Percentiles rank a stretch among this genome's conserved stretches.
These are phyloP conservation scores for Delphinus delphis DNA, from an alignment of 2,113 vertebrate species.

Conservation along the genomic window DNA sequence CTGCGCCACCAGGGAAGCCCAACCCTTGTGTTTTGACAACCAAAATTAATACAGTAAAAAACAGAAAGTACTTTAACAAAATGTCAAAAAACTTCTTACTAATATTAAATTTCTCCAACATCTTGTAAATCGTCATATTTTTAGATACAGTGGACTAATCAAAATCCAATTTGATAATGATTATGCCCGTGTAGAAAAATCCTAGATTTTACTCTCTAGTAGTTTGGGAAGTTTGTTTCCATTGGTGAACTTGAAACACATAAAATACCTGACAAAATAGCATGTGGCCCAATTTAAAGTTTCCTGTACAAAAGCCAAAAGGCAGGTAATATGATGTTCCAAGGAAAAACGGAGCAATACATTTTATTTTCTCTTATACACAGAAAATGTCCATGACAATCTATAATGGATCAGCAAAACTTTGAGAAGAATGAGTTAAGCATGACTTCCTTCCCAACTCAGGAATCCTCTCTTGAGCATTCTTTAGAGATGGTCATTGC, in stretches of 20 bases:
- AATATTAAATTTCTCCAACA: background rate
- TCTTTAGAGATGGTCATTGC: background rate
- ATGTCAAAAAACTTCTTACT: background rate
- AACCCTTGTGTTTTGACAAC: background rate
- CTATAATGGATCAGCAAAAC: background rate
- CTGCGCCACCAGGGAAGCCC: no score
- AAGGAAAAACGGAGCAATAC: background rate
- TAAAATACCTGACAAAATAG: background rate
- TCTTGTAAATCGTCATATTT: background rate
- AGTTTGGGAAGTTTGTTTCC: background rate
- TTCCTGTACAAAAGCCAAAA: background rate
- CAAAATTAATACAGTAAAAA: background rate
- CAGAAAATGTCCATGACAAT: background rate
- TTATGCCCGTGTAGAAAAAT: background rate
- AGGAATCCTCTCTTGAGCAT: background rate
- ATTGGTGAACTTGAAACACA: background rate
- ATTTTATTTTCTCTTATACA: background rate
- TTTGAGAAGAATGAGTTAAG: background rate
- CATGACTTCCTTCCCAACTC: background rate
- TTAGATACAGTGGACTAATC: background rate
- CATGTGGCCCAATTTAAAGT: background rate
- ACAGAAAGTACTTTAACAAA: background rate
- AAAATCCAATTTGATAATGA: background rate
- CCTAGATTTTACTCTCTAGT: background rate
- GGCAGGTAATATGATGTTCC: background rate